Conservation (phyloP, 2,888 invertebrate genomes). For the Leptinotarsa tumamoca region DNA sequence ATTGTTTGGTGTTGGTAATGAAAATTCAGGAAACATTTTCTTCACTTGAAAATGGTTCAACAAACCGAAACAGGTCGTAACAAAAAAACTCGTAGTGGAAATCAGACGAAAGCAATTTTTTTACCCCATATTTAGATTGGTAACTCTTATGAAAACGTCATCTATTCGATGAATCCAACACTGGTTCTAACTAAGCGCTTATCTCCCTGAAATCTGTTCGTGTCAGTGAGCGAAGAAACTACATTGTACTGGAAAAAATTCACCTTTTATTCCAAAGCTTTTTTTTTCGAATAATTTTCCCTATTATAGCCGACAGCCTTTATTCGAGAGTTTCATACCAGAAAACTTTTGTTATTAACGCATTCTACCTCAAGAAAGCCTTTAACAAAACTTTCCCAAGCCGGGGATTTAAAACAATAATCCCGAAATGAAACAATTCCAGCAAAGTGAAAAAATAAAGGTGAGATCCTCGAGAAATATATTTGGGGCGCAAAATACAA, state of each 20-base stretch:
- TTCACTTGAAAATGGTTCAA: too few species aligned
- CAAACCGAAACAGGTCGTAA: too few species aligned
- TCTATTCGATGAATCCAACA: background rate
- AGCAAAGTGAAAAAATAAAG: slow-evolving; percentile 59
- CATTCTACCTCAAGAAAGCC: slow-evolving; percentile 44
- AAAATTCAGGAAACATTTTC: too few species aligned
- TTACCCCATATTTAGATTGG: too few species aligned
- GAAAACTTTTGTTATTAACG: slow-evolving; percentile 50
- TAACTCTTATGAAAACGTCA: background rate
- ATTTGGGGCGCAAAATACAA: slow-evolving; percentile 57
- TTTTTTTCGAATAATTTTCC: slow-evolving; percentile 28
- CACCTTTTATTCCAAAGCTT: slow-evolving; percentile 19
- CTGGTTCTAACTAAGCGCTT: slow-evolving; percentile 2
- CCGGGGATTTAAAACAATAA: slow-evolving; percentile 52
- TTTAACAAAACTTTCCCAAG: slow-evolving; percentile 45
- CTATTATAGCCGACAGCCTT: slow-evolving; percentile 26
- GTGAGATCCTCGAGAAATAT: slow-evolving; percentile 55
- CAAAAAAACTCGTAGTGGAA: too few species aligned
- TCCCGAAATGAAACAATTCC: slow-evolving; percentile 58
- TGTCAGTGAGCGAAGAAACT: slow-evolving; percentile 8
- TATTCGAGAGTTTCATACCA: slow-evolving; percentile 30
- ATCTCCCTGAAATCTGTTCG: background rate
- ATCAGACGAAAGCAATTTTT: too few species aligned
- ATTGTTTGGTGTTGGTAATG: too few species aligned
- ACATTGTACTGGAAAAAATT: slow-evolving; percentile 20